phyloP scores from a whole-genome alignment of 2,888 invertebrate species.

The Eupelmus urozonus region DNA sequence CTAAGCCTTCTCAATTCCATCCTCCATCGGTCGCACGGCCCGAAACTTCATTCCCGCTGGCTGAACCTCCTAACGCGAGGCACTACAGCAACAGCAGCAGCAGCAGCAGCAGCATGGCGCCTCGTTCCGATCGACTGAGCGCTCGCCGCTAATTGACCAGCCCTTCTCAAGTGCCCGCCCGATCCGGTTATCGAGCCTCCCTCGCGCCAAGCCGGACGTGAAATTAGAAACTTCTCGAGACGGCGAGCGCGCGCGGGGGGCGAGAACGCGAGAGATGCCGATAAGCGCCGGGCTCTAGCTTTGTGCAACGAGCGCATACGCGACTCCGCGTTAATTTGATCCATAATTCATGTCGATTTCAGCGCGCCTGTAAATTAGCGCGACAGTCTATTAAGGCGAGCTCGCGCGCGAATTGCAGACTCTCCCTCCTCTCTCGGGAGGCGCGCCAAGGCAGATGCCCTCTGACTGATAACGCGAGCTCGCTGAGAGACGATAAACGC shows the following conservation, averaged over 20 bases:
- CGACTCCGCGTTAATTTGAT: conserved; percentile 64
- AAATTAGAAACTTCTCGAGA: conserved; percentile 55
- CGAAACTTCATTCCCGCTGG: conserved; percentile 17
- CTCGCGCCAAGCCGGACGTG: conserved; percentile 43
- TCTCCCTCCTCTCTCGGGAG: background rate
- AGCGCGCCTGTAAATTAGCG: conserved; percentile 66
- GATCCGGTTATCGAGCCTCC: conserved; percentile 44
- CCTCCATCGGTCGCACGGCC: background rate
- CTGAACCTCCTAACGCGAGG: no score
- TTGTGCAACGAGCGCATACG: background rate
- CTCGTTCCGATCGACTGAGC: conserved; percentile 2
- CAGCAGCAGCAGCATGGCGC: no score
- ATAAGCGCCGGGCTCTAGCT: background rate
- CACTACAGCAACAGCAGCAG: no score
- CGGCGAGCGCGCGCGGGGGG: background rate
- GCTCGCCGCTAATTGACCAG: conserved; percentile 43
- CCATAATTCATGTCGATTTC: conserved; percentile 70
- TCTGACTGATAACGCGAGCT: conserved; percentile 37
- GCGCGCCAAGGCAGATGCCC: conserved; percentile 5
- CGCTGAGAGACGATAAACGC: conserved; percentile 19
- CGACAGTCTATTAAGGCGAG: conserved; percentile 64
- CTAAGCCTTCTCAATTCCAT: background rate
- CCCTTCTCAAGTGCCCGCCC: conserved; percentile 33
- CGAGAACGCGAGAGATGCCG: background rate
- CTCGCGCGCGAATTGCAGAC: conserved; percentile 30